A percentile compares a stretch with the other conserved stretches of the same genome.
Conservation (phyloP, 1,140 invertebrate genomes). For the Idris sp. region DNA sequence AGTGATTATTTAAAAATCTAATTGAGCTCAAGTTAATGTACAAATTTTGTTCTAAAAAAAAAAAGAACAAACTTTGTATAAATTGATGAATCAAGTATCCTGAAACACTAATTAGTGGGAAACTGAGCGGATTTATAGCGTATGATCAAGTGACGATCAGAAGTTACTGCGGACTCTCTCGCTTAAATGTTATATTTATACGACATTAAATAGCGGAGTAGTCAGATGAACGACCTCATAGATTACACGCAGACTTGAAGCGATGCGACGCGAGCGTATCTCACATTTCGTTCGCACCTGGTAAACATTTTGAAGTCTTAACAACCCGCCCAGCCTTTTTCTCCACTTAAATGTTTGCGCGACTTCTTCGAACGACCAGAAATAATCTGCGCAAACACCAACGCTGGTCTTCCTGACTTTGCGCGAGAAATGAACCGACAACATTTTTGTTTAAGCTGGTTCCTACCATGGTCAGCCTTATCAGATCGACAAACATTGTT, state of each 20-base stretch:
- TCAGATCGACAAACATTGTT: too few species aligned
- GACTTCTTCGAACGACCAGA: slow-evolving; percentile 57
- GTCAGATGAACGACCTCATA: slow-evolving; percentile 59
- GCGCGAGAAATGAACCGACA: too few species aligned
- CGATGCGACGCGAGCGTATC: slow-evolving; percentile 33
- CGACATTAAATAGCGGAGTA: slow-evolving; percentile 46
- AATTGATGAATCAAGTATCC: too few species aligned
- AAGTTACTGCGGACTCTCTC: slow-evolving; percentile 14
- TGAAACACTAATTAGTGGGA: too few species aligned
- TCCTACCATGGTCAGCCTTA: too few species aligned
- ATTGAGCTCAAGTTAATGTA: too few species aligned
- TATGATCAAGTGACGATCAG: slow-evolving; percentile 37
- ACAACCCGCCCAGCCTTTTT: slow-evolving; percentile 51
- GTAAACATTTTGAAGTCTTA: slow-evolving; percentile 60
- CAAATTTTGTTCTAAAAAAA: too few species aligned
- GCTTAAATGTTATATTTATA: slow-evolving; percentile 58
- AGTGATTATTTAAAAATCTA: too few species aligned
- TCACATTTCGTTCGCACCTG: slow-evolving; percentile 50
- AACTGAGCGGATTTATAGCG: slow-evolving; percentile 13
- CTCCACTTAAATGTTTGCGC: slow-evolving; percentile 42
- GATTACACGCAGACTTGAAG: slow-evolving; percentile 38
- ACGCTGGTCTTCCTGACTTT: too few species aligned
- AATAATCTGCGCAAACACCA: slow-evolving; percentile 53
- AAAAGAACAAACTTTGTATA: too few species aligned
- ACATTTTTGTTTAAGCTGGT: too few species aligned